phyloP scores from a whole-genome alignment of 2,797 vertebrate genomes.

The Megaceryle alcyon region DNA sequence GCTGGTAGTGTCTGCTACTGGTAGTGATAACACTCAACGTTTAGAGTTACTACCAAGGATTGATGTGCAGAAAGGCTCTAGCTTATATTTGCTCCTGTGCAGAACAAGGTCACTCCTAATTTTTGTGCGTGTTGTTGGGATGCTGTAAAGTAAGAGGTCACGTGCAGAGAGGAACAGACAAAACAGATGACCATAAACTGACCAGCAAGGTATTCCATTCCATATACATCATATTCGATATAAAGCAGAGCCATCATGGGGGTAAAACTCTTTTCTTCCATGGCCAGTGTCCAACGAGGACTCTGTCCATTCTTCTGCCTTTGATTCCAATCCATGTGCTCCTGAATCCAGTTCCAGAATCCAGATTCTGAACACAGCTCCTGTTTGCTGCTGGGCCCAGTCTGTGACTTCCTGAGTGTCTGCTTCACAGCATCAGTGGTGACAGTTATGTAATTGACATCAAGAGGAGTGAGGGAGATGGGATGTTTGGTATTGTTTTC shows the following conservation, averaged over 20 bases:
- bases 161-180: background rate
- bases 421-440: too few relatives aligned
- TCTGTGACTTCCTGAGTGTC: too few relatives aligned
- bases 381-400: too few relatives aligned
- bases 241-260: background rate
- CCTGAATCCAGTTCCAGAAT: too few relatives aligned
- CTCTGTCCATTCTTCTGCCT: too few relatives aligned
- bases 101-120: background rate
- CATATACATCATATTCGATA: too few relatives aligned
- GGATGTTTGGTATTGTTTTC: background rate
- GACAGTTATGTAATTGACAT: background rate
- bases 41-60: background rate
- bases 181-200: too few relatives aligned
- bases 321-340: too few relatives aligned
- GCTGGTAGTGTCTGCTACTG: background rate
- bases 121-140: background rate
- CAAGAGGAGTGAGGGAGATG: too few relatives aligned
- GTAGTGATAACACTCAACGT: background rate
- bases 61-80: background rate
- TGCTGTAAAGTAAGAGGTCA: background rate
- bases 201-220: too few relatives aligned
- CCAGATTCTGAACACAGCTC: too few relatives aligned
- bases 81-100: background rate
- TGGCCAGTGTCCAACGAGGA: too few relatives aligned
- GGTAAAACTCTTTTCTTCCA: background rate